A percentile compares a stretch with the other conserved stretches of the same genome.
These are phyloP conservation scores for Sepioteuthis lessoniana DNA, from an alignment of 2,888 invertebrate species.

Conservation along the genomic window DNA sequence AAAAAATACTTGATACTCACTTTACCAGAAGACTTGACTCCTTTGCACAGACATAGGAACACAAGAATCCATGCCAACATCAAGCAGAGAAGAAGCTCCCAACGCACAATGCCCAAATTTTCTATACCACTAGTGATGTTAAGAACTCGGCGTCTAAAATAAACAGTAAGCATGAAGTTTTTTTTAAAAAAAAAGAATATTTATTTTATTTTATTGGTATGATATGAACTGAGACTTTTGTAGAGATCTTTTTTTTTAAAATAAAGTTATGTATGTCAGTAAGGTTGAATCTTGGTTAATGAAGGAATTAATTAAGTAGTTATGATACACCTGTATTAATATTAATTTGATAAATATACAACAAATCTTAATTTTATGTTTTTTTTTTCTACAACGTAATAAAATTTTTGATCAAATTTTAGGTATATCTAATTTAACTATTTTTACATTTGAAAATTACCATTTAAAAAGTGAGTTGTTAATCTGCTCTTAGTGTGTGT, in stretches of 20 bases:
- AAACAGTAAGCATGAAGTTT: neutral
- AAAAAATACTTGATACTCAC: constrained; percentile 53
- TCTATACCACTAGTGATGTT: constrained; percentile 62
- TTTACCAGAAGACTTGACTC: constrained; percentile 65
- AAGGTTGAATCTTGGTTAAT: neutral
- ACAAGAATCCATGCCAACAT: constrained; percentile 64
- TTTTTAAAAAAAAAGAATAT: neutral
- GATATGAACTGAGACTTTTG: neutral
- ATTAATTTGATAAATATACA: too few relatives aligned
- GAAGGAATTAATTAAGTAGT: neutral
- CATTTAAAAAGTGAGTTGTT: neutral
- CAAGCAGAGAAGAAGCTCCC: constrained; percentile 63
- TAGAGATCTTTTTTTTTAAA: neutral
- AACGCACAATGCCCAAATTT: constrained; percentile 60
- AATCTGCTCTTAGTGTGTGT: too few relatives aligned
- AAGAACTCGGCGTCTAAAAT: constrained; percentile 50
- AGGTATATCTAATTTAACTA: neutral
- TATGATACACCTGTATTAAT: neutral
- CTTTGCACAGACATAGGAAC: constrained; percentile 65
- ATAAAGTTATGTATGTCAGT: neutral
- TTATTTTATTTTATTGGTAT: neutral
- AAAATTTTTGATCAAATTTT: neutral
- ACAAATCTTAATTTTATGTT: too few relatives aligned
- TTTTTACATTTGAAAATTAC: neutral
- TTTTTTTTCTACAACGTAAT: too few relatives aligned